phyloP scores from a whole-genome alignment of 2,113 vertebrate genomes.

The Grammomys dolichurus region DNA sequence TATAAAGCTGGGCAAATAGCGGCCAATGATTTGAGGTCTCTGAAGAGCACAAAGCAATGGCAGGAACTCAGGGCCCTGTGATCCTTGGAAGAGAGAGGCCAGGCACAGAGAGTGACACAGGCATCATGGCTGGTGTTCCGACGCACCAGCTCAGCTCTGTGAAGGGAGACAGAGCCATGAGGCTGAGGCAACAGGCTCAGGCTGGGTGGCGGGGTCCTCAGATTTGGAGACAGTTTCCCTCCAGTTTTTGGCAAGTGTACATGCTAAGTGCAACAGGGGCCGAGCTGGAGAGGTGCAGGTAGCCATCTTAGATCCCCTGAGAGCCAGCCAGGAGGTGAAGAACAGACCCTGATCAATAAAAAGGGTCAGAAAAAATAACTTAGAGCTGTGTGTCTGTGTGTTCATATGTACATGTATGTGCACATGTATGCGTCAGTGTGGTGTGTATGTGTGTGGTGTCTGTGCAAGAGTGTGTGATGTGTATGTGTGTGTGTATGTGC shows the following conservation, averaged over 20 bases:
- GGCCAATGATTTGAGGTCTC: neutral
- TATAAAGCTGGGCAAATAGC: neutral
- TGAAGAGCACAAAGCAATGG: neutral
- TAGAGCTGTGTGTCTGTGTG: neutral
- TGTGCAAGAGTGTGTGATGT: neutral
- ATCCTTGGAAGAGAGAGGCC: neutral
- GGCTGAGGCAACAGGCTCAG: neutral
- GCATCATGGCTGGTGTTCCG: conserved; percentile 2
- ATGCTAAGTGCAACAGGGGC: neutral
- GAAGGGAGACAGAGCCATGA: neutral
- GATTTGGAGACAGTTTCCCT: neutral
- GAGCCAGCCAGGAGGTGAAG: neutral
- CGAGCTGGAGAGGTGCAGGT: neutral
- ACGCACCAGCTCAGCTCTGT: neutral
- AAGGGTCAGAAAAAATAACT: neutral
- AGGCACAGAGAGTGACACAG: neutral
- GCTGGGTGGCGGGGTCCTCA: conserved; percentile 16
- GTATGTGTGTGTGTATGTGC: neutral
- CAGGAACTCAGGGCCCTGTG: neutral
- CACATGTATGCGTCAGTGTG: neutral
- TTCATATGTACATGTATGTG: neutral
- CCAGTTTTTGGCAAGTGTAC: conserved; percentile 5
- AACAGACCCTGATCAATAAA: neutral
- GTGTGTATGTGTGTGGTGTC: neutral
- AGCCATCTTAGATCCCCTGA: neutral